These are phyloP conservation scores for Sitta carolinensis DNA, from an alignment of 2,797 vertebrate species.

Conservation along the genomic window DNA sequence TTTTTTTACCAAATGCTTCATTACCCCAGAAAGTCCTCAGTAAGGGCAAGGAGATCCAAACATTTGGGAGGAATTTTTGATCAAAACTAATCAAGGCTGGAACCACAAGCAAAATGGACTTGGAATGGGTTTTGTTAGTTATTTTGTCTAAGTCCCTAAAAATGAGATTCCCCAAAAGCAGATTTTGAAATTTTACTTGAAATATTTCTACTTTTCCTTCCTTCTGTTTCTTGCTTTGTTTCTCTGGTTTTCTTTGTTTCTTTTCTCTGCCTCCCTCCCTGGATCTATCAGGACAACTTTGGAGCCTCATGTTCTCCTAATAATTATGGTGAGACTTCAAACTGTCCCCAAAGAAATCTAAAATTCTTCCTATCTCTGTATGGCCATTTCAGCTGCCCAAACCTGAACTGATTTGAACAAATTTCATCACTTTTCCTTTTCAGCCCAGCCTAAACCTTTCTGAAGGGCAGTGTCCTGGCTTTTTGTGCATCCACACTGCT, in stretches of 20 bases:
- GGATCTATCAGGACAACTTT: background rate
- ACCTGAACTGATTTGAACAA: background rate
- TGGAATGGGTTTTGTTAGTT: background rate
- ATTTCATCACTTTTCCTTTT: background rate
- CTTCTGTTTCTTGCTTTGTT: background rate
- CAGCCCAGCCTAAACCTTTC: background rate
- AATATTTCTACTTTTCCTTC: background rate
- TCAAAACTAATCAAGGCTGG: background rate
- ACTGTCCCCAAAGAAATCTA: background rate
- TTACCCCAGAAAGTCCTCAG: background rate
- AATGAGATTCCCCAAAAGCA: background rate
- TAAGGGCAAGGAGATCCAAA: background rate
- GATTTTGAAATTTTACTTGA: background rate
- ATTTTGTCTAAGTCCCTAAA: background rate
- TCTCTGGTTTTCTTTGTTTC: background rate
- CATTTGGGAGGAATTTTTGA: background rate
- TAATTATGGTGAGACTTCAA: background rate
- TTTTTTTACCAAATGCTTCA: background rate
- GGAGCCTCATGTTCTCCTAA: background rate
- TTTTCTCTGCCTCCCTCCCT: background rate
- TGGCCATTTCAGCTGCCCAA: background rate
- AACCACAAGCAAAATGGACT: background rate
- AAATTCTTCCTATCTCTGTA: background rate
- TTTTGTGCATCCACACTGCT: background rate
- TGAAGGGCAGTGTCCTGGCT: background rate